phyloP scores from a whole-genome alignment of 2,888 invertebrate species.

The Trichopoda pennipes region DNA sequence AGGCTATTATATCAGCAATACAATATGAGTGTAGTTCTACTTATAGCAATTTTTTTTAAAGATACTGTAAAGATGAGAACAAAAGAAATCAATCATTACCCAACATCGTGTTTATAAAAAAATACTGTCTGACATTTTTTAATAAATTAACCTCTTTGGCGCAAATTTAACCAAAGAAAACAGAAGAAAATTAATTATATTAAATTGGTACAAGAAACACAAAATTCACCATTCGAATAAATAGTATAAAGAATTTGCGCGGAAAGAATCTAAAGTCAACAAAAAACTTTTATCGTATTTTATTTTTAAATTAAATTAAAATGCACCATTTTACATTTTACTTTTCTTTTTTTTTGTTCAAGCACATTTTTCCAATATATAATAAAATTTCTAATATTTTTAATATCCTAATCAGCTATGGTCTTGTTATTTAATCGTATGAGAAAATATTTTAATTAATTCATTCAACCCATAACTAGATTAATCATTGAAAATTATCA shows the following conservation, averaged over 20 bases:
- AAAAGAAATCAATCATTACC: conserved; percentile 54
- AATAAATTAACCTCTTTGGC: conserved; percentile 25
- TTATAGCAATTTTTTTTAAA: neutral
- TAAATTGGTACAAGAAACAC: neutral
- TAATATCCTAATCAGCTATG: conserved; percentile 59
- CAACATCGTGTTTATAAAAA: neutral
- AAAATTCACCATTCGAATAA: conserved; percentile 14
- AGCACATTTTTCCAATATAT: conserved; percentile 18
- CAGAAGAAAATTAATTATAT: too few relatives aligned
- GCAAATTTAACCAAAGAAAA: conserved; percentile 17
- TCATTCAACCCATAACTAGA: neutral
- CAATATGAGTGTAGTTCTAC: conserved; percentile 19
- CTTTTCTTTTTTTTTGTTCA: conserved; percentile 19
- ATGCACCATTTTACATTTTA: conserved; percentile 24
- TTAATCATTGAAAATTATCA: conserved; percentile 15
- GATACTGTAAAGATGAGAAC: neutral
- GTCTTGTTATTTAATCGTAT: conserved; percentile 52
- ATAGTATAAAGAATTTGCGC: conserved; percentile 46
- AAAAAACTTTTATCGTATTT: neutral
- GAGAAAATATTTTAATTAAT: conserved; percentile 19
- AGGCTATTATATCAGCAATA: neutral
- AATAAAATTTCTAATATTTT: conserved; percentile 8
- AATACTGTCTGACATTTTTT: conserved; percentile 8
- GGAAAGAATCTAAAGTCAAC: neutral
- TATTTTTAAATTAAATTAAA: neutral